Evolutionary conservation across 2,113 vertebrate species (phyloP), one percentile per base, ranked within the genome.

Genomic region (Pseudopodoces humilis): DNA sequence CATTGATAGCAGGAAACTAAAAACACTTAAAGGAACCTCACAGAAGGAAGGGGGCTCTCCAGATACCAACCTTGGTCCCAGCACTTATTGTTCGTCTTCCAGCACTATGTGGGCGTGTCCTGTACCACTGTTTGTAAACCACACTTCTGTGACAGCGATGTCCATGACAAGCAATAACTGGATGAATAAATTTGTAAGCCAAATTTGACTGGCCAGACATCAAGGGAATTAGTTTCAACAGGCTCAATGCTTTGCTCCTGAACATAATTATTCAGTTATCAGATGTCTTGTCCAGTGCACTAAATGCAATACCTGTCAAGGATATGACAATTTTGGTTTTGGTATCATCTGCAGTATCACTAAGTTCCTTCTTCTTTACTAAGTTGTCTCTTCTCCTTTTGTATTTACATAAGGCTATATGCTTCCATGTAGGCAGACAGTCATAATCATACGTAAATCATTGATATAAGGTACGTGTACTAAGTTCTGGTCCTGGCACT

Each of bases 191-290:
- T 47, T 27, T 83, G 53, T 15, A 69, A 59, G 55, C 30, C 69
- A 64, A 25, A 59, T 74, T 31, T 44, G 71, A 28, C 55, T 50
- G 76, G 50, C 74, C 28, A 50, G 43, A 56, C 62, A 67, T 27
- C 35, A 64, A 37, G 11, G 69, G 31, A 78, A 79, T 56, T 2
- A 3, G 13, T 50, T 89, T 86, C n/a, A 92, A 69, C 15, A 92
- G n/a, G 55, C 7, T 8, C 7, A 55, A 24, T 31, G 80, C 30
- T 93, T 68, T 94, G 25, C 62, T 90, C 33, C 88, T 72, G 59
- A 97, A 75, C 91, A 97, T 96, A 78, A 88, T 84, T 83, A 67
- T 31, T 71, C 78, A 68, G 47, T 10, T 80, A 79, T 15, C 53
- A 47, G 76, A 52, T 58, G 83, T 63, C 74, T 90, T 79, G 78